A percentile compares a stretch with the other conserved stretches of the same genome.
Evolutionary conservation across 2,113 vertebrate species (phyloP).

Genomic region (Callithrix jacchus): DNA sequence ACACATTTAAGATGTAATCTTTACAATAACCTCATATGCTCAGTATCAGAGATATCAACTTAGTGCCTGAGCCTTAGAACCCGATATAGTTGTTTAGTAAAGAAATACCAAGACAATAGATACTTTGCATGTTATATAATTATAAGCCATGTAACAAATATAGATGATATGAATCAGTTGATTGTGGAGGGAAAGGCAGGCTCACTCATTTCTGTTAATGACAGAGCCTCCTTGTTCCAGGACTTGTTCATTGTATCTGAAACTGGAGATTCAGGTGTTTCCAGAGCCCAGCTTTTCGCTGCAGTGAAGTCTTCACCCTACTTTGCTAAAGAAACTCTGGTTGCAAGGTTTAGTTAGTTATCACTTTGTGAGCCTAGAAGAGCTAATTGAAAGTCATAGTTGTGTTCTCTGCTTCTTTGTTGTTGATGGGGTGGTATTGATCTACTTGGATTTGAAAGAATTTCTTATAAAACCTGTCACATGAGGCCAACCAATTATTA

Average conservation of each 20-base stretch:
- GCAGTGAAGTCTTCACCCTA: not conserved
- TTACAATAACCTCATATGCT: not conserved
- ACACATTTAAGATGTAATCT: not conserved
- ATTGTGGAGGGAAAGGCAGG: not conserved
- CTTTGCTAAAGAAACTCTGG: not conserved
- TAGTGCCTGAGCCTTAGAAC: not conserved
- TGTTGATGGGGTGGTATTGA: not conserved
- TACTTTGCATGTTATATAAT: not conserved
- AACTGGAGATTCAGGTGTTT: not conserved
- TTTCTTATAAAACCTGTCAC: not conserved
- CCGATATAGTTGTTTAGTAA: not conserved
- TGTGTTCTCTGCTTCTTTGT: conserved; percentile 13
- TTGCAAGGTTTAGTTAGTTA: not conserved
- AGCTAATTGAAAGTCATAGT: not conserved
- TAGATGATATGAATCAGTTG: not conserved
- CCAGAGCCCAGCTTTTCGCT: not conserved
- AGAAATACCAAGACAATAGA: not conserved
- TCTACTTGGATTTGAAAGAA: not conserved
- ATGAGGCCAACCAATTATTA: not conserved
- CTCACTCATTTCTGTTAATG: not conserved
- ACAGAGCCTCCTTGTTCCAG: not conserved
- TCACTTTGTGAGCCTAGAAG: not conserved
- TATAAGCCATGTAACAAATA: not conserved
- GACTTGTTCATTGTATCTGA: conserved; percentile 10
- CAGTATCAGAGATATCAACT: not conserved